These are phyloP conservation scores for Triplophysa tibetana DNA, from an alignment of 2,113 vertebrate genomes.

Conservation along the genomic window DNA sequence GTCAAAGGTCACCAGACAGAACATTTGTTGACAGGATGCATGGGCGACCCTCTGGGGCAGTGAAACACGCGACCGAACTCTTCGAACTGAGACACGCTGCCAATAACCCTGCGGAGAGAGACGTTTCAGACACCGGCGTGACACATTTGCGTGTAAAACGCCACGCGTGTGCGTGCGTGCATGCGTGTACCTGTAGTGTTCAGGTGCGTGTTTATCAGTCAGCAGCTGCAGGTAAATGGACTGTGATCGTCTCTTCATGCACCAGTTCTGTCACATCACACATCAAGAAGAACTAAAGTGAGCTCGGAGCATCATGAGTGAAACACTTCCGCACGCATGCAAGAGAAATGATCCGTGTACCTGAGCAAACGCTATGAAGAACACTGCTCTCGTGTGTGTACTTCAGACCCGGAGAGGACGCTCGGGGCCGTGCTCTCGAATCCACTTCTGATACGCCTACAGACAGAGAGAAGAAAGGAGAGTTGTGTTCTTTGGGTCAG, in stretches of 20 bases:
- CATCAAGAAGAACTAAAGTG: not conserved
- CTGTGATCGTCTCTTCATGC: constrained; percentile 94
- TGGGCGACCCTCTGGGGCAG: constrained; percentile 89
- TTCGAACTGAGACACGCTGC: constrained; percentile 96
- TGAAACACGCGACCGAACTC: constrained; percentile 96
- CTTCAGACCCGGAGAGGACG: constrained; percentile 88
- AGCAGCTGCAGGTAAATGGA: constrained; percentile 97
- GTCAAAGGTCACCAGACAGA: constrained; percentile 88
- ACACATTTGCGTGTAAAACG: not conserved
- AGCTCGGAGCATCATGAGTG: not conserved
- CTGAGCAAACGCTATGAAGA: constrained; percentile 98
- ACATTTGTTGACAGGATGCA: constrained; percentile 91
- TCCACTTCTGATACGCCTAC: constrained; percentile 98
- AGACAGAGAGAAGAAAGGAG: not conserved
- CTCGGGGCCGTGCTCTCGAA: constrained; percentile 91
- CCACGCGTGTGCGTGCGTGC: not conserved
- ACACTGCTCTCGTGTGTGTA: constrained; percentile 95
- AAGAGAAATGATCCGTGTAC: constrained; percentile 62
- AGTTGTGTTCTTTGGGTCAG: not conserved
- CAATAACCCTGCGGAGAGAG: constrained; percentile 84
- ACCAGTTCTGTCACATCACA: constrained; percentile 90
- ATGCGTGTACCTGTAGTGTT: constrained; percentile 76
- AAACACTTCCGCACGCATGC: not conserved
- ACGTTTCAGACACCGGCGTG: not conserved
- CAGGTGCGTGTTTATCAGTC: constrained; percentile 92